Percentiles rank a stretch among this genome's conserved stretches.
Evolutionary conservation across 2,888 invertebrate genomes (phyloP).

Genomic region (Ophion costatus): DNA sequence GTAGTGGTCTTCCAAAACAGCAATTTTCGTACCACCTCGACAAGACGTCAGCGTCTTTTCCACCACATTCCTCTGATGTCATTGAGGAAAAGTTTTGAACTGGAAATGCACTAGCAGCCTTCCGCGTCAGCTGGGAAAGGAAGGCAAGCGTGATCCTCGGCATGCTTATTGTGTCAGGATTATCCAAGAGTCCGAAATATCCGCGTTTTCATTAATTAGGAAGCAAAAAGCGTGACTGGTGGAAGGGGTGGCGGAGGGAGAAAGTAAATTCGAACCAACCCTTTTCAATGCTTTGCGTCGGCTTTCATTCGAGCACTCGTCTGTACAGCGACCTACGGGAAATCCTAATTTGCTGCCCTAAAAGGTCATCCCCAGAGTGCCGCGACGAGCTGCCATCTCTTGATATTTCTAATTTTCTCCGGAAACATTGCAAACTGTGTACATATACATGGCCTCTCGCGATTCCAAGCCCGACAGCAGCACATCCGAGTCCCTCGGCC

Average conservation of each 20-base stretch:
- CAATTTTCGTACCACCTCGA: too few relatives aligned
- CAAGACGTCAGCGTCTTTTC: too few relatives aligned
- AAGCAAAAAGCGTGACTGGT: conserved; percentile 40
- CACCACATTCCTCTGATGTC: too few relatives aligned
- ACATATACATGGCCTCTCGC: conserved; percentile 15
- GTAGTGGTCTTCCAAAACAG: background rate
- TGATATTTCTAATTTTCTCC: conserved; percentile 70
- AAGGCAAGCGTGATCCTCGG: background rate
- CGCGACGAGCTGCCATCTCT: conserved; percentile 56
- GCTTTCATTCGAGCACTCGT: conserved; percentile 32
- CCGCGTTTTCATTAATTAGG: conserved; percentile 75
- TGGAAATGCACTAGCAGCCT: too few relatives aligned
- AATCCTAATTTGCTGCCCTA: conserved; percentile 70
- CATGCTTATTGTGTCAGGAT: conserved; percentile 35
- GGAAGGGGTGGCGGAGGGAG: background rate
- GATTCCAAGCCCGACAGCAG: conserved; percentile 37
- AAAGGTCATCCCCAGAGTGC: conserved; percentile 28
- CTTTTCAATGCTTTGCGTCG: conserved; percentile 50
- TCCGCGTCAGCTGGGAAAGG: too few relatives aligned
- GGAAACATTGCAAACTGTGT: conserved; percentile 58
- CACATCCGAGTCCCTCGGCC: background rate
- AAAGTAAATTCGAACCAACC: conserved; percentile 52
- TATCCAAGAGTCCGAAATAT: conserved; percentile 72
- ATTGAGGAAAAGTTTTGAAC: too few relatives aligned
- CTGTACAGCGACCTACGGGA: conserved; percentile 64